Evolutionary conservation across 2,888 invertebrate genomes (phyloP).

Genomic region (Brachyopa scutellaris): DNA sequence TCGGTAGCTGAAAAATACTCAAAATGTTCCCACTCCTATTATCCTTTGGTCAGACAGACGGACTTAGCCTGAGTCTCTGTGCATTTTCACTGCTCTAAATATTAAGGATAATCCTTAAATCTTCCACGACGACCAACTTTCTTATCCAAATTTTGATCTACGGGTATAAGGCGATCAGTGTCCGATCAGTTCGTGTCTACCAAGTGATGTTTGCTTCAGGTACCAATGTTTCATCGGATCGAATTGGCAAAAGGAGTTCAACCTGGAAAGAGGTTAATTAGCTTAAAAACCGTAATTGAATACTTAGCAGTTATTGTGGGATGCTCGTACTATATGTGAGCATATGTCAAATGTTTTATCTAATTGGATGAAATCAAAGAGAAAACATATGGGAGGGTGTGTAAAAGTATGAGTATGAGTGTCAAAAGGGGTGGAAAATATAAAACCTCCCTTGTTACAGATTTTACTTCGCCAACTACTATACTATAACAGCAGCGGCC

Average conservation of each 20-base stretch:
- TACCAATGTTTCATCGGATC: conserved; percentile 3
- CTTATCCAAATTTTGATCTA: conserved; percentile 46
- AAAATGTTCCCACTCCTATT: conserved; percentile 31
- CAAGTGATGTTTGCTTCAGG: conserved; percentile 1
- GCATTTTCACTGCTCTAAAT: conserved; percentile 53
- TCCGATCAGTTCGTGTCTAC: conserved; percentile 5
- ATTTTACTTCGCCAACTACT: conserved; percentile 15
- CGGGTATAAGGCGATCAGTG: conserved; percentile 28
- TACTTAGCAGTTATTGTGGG: conserved; percentile 6
- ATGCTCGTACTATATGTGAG: conserved; percentile 41
- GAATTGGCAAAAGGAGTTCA: background rate
- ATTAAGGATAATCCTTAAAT: conserved; percentile 60
- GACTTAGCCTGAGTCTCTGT: conserved; percentile 4
- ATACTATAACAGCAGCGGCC: conserved; percentile 12
- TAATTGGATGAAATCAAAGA: conserved; percentile 72
- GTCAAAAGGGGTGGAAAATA: conserved; percentile 67
- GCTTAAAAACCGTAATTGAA: conserved; percentile 59
- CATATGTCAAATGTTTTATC: conserved; percentile 71
- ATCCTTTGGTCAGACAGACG: conserved; percentile 47
- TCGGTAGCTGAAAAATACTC: conserved; percentile 41
- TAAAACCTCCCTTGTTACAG: conserved; percentile 49
- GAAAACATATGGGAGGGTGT: conserved; percentile 64
- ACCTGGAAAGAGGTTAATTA: conserved; percentile 51
- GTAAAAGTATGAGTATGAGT: conserved; percentile 36
- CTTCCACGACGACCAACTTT: conserved; percentile 11